These are phyloP conservation scores for Sphaeramia orbicularis DNA, from an alignment of 2,797 vertebrate species.

Conservation along the genomic window DNA sequence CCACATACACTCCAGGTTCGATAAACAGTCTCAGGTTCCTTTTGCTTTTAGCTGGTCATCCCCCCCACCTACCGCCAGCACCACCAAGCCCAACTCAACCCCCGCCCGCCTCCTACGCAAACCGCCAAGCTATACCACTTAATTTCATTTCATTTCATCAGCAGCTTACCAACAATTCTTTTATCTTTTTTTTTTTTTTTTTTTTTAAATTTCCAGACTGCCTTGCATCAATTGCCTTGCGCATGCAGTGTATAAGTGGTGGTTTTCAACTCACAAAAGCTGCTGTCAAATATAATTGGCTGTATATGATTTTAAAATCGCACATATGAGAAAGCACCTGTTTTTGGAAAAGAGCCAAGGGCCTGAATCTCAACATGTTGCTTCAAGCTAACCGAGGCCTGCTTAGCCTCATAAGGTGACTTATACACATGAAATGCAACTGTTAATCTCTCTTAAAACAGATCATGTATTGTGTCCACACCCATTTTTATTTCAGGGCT, in stretches of 20 bases:
- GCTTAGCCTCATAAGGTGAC: neutral
- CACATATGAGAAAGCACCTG: slow-evolving; percentile 48
- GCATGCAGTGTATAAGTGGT: slow-evolving; percentile 34
- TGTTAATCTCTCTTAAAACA: slow-evolving; percentile 8
- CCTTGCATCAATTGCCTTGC: slow-evolving; percentile 57
- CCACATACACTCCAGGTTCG: slow-evolving; percentile 1
- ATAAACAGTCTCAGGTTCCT: slow-evolving; percentile 38
- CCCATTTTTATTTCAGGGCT: neutral
- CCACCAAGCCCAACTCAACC: neutral
- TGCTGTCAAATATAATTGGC: slow-evolving; percentile 62
- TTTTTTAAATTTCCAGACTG: slow-evolving; percentile 23
- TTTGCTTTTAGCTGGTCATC: slow-evolving; percentile 26
- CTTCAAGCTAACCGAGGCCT: slow-evolving; percentile 23
- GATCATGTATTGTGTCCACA: neutral
- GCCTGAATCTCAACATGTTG: slow-evolving; percentile 14
- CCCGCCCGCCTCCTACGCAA: slow-evolving; percentile 35
- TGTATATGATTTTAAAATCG: slow-evolving; percentile 48
- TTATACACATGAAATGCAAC: slow-evolving; percentile 2
- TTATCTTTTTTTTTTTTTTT: slow-evolving; percentile 27
- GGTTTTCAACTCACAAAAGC: slow-evolving; percentile 48
- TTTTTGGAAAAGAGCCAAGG: slow-evolving; percentile 7
- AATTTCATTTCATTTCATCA: slow-evolving; percentile 79
- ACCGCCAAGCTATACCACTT: slow-evolving; percentile 49
- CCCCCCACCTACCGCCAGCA: neutral
- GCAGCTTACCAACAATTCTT: slow-evolving; percentile 61